Evolutionary conservation across 64 coral and sea anemone genomes (phyloP), one percentile per base, ranked within the genome.

Genomic region (Trachythela sp.): DNA sequence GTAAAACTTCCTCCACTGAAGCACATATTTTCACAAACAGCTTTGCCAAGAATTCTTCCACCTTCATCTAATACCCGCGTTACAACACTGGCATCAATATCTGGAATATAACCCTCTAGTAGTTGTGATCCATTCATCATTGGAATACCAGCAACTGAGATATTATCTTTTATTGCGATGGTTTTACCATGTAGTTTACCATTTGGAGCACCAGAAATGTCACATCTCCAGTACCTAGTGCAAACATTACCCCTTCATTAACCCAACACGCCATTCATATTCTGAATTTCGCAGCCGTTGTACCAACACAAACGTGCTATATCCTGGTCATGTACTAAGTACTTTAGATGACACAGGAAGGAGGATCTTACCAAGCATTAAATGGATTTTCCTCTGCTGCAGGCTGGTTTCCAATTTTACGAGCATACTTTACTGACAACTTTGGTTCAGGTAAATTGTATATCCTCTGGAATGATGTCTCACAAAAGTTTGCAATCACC

Each of bases 41-140:
- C 84, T 40, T 97, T 97, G 10, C 92, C 95, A 34, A 94, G 38
- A 37, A 97, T 97, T n/a, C 80, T 67, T 14, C 95, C 95, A 13
- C 95, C 95, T 70, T 89, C 92, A 24, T 97, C 95, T 50, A 97
- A 68, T 85, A 97, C 87, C 36, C 92, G 70, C 67, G 95, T 90
- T 26, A 90, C 83, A 18, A 90, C 54, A 70, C 77, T 85, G n/a
- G 89, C 89, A 29, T 90, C 89, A 90, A 90, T 49, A 85, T 90
- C 89, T n/a, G 89, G 83, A 50, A 85, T 85, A 90, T 90, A 90
- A n/a, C 83, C 83, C 83, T 92, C 91, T 39, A 92, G 29, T 20
- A 92, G 9, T 10, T 86, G 87, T 0, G 91, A 92, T 29, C 91
- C 91, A 20, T 89, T 89, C 91, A 89, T 89, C 80, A 92, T 88